Conservation (phyloP, 2,888 invertebrate genomes). For the Tortrix viridana region DNA sequence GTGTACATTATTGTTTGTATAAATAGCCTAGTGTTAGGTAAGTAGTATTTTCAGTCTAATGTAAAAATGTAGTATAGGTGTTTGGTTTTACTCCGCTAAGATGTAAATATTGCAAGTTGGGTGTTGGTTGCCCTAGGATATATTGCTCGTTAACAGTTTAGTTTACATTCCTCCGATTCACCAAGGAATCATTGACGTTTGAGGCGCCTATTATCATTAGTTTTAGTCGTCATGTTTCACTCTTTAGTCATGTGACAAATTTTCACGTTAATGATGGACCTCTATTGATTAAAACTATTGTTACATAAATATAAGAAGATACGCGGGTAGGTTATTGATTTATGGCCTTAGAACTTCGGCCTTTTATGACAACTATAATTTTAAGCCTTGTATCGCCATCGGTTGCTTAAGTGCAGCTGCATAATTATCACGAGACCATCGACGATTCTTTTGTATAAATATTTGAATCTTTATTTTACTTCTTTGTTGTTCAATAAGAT, state of each 20-base stretch:
- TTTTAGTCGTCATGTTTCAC: slow-evolving; percentile 19
- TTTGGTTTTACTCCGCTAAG: slow-evolving; percentile 45
- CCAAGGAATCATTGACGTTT: slow-evolving; percentile 15
- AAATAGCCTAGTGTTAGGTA: slow-evolving; percentile 47
- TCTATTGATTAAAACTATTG: not conserved
- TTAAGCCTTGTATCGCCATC: too few relatives aligned
- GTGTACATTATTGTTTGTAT: slow-evolving; percentile 59
- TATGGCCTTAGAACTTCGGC: not conserved
- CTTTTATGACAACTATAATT: not conserved
- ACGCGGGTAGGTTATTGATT: not conserved
- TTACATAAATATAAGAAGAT: not conserved
- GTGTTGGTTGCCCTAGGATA: slow-evolving; percentile 39
- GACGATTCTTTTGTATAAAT: slow-evolving; percentile 2
- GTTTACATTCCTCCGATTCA: slow-evolving; percentile 51
- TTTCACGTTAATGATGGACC: not conserved
- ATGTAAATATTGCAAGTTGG: slow-evolving; percentile 54
- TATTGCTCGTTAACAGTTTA: slow-evolving; percentile 44
- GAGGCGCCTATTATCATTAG: slow-evolving; percentile 30
- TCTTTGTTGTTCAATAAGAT: slow-evolving; percentile 16
- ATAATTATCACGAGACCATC: slow-evolving; percentile 1
- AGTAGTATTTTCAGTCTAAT: slow-evolving; percentile 43
- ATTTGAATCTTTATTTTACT: slow-evolving; percentile 3
- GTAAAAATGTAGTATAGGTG: slow-evolving; percentile 40
- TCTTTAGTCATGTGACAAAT: slow-evolving; percentile 23
- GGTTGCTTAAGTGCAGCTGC: too few relatives aligned